These are phyloP conservation scores for Drosophila leontia DNA, from an alignment of 1,140 invertebrate species.

Conservation along the genomic window DNA sequence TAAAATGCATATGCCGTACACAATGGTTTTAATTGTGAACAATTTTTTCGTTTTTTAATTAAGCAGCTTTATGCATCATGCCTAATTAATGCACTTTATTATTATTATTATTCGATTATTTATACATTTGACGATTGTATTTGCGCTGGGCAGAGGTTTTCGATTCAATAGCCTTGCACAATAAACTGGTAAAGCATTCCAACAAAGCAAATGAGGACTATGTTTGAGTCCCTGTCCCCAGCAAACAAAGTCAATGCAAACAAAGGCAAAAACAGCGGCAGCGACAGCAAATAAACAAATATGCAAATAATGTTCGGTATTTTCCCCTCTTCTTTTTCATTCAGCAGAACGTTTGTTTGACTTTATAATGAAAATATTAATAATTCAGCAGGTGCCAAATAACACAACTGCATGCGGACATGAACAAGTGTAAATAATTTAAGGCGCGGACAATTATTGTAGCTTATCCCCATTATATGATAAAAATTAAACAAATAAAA, in stretches of 20 bases:
- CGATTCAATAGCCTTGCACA: constrained; percentile 55
- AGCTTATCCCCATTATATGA: constrained; percentile 14
- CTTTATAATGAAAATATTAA: constrained; percentile 78
- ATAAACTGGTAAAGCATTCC: constrained; percentile 70
- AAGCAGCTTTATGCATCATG: constrained; percentile 54
- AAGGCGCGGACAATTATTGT: constrained; percentile 48
- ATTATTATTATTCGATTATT: constrained; percentile 64
- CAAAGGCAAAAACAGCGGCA: constrained; percentile 20
- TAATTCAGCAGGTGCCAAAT: constrained; percentile 55
- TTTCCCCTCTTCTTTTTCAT: constrained; percentile 23
- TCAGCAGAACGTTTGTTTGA: constrained; percentile 59
- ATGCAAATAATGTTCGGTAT: constrained; percentile 62
- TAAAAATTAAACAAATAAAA: constrained; percentile 5
- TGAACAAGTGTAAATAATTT: constrained; percentile 52
- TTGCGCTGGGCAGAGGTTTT: constrained; percentile 19
- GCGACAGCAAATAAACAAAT: constrained; percentile 45
- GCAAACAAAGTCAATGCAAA: constrained; percentile 27
- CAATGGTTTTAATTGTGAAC: constrained; percentile 8
- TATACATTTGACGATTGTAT: constrained; percentile 31
- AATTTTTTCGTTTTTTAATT: constrained; percentile 37
- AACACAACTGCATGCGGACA: constrained; percentile 31
- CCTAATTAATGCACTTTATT: constrained; percentile 72
- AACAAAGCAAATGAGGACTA: constrained; percentile 34
- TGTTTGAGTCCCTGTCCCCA: constrained; percentile 7
- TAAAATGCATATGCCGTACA: constrained; percentile 39